Base-by-base conservation (phyloP, 2,113 vertebrate species). In the Cololabis saira region DNA sequence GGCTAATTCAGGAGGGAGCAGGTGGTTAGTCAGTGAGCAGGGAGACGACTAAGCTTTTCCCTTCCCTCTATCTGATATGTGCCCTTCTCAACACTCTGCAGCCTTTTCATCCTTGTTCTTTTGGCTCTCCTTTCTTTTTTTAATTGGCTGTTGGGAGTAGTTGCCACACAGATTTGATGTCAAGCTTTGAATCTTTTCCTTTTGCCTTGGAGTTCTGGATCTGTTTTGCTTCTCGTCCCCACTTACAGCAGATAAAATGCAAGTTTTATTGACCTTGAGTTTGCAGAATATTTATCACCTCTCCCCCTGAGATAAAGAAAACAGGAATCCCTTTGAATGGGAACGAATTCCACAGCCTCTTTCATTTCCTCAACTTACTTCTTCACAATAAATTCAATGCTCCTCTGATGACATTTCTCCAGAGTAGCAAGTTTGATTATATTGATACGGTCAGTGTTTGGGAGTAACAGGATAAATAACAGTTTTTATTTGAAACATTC, bases 1-100 rank as follows among this genome's bases (percentile, higher is more conserved):
- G 70, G 82, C 84, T 87, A 81, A 91, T 90, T 91, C 82, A 87
- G 82, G 67, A 56, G n/a, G 70, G 88, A 85, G 81, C 88, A 90
- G 89, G 86, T 90, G 88, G 84, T 84, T 87, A 51, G 78, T 83
- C 77, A 62, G 57, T 65, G 59, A 42, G 79, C 64, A 58, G 70
- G 55, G 82, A 88, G 72, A 18, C 61, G 41, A 19, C 57, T 21
- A 1, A 44, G 59, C 56, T 52, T 76, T 76, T 84, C 61, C 57
- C 66, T 48, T 61, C n/a, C 50, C 66, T 71, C 76, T 66, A 63
- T 83, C 75, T 85, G 67, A 88, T 86, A 75, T 78, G 76, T 80
- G 57, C 72, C 67, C 62, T 68, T 71, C 54, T 76, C 62, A 70
- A 33, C 44, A 8, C 73, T 49, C 48, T 45, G 55, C 60, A 22